phyloP scores from a whole-genome alignment of 2,113 vertebrate genomes.

The Hoplias malabaricus region DNA sequence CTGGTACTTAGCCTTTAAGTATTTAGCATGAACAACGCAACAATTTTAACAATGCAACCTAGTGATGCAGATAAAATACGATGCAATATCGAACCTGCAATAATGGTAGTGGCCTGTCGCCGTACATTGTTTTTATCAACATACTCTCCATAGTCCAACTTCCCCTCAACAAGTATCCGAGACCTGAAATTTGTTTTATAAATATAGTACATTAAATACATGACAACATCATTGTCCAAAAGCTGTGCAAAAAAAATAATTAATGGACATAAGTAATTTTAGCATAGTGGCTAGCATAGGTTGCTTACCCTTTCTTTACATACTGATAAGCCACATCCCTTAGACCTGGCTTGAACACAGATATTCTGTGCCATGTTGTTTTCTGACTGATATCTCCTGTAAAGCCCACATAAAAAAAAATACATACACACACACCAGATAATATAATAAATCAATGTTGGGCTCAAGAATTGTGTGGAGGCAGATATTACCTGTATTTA shows the following conservation, averaged over 20 bases:
- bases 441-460: neutral
- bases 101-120: constrained; percentile 93
- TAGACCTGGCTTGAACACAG: constrained; percentile 92
- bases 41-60: neutral
- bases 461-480: neutral
- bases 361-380: constrained; percentile 94
- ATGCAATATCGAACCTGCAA: constrained; percentile 80
- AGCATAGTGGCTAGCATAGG: neutral
- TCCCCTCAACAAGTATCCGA: constrained; percentile 89
- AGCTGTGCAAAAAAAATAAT: neutral
- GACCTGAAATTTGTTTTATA: constrained; percentile 70
- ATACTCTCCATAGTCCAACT: constrained; percentile 96
- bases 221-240: neutral
- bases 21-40: too few species aligned
- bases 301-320: constrained; percentile 91
- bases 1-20: too few species aligned
- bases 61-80: neutral
- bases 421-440: neutral
- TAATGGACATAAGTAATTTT: neutral
- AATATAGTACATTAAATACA: neutral
- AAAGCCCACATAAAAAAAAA: constrained; percentile 4
- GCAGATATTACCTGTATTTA: constrained; percentile 64
- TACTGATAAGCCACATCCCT: constrained; percentile 93
- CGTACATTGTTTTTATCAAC: constrained; percentile 92
- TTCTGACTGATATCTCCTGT: constrained; percentile 93